These are phyloP conservation scores for Atrina japonica DNA, from an alignment of 2,888 invertebrate species.

Conservation along the genomic window DNA sequence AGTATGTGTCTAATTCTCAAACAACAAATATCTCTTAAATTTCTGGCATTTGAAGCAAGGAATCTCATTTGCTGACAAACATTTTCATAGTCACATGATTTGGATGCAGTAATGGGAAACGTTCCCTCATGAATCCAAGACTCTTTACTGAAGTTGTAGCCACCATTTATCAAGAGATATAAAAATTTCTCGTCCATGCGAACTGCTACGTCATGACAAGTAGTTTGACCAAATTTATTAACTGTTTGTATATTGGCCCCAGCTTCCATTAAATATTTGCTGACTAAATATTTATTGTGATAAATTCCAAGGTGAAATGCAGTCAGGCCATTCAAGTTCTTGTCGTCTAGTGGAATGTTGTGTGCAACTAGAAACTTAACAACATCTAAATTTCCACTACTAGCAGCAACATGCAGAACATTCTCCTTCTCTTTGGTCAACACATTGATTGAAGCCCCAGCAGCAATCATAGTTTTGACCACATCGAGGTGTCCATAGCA, in stretches of 20 bases:
- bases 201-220: constrained; percentile 67
- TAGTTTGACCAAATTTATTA: constrained; percentile 58
- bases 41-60: constrained; percentile 41
- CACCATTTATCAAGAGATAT: constrained; percentile 61
- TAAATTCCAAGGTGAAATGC: constrained; percentile 72
- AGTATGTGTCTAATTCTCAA: constrained; percentile 45
- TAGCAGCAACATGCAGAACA: constrained; percentile 72
- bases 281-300: constrained; percentile 65
- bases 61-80: constrained; percentile 3
- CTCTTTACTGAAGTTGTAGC: constrained; percentile 64
- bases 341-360: constrained; percentile 58
- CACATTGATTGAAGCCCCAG: constrained; percentile 61
- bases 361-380: constrained; percentile 58
- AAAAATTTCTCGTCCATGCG: constrained; percentile 59
- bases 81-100: not conserved
- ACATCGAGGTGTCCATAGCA: constrained; percentile 68
- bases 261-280: constrained; percentile 63
- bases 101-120: constrained; percentile 47
- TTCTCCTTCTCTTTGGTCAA: constrained; percentile 68
- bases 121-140: constrained; percentile 58
- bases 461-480: constrained; percentile 63
- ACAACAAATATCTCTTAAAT: constrained; percentile 47
- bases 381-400: constrained; percentile 63
- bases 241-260: constrained; percentile 66
- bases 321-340: constrained; percentile 67